A percentile compares a stretch with the other conserved stretches of the same genome.
Evolutionary conservation across 2,888 invertebrate genomes (phyloP).

Genomic region (Gortyna flavago): DNA sequence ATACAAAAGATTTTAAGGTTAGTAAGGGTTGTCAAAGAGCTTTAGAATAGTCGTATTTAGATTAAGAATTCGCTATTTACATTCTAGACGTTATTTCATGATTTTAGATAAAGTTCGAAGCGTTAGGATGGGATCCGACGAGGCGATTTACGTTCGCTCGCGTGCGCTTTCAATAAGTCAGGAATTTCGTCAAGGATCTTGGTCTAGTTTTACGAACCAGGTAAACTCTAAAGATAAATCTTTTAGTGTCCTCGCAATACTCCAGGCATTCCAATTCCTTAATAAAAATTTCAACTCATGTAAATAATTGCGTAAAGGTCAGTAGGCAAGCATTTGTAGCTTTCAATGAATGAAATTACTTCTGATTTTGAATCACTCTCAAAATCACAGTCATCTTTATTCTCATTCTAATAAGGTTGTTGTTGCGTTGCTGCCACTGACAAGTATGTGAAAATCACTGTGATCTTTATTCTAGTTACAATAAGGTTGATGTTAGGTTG

Average conservation of each 20-base stretch:
- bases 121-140: slow-evolving; percentile 6
- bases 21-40: background rate
- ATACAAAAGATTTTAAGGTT: slow-evolving; percentile 5
- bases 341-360: no score
- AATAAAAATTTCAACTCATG: background rate
- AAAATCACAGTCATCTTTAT: background rate
- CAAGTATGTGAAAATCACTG: no score
- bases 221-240: background rate
- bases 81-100: slow-evolving; percentile 16
- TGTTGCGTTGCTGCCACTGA: no score
- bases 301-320: no score
- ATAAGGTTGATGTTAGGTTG: background rate
- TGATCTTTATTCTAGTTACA: background rate
- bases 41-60: background rate
- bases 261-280: background rate
- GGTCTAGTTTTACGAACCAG: background rate
- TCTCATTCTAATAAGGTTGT: no score
- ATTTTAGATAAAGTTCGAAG: slow-evolving; percentile 5
- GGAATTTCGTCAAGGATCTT: background rate
- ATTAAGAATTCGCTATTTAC: slow-evolving; percentile 19
- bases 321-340: no score
- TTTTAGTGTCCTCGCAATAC: background rate
- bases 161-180: background rate
- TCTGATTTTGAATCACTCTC: background rate
- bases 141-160: slow-evolving; percentile 3